Percentiles rank a stretch among this genome's conserved stretches.
Evolutionary conservation across 2,888 invertebrate species (phyloP).

Genomic region (Clistopyga incitator): DNA sequence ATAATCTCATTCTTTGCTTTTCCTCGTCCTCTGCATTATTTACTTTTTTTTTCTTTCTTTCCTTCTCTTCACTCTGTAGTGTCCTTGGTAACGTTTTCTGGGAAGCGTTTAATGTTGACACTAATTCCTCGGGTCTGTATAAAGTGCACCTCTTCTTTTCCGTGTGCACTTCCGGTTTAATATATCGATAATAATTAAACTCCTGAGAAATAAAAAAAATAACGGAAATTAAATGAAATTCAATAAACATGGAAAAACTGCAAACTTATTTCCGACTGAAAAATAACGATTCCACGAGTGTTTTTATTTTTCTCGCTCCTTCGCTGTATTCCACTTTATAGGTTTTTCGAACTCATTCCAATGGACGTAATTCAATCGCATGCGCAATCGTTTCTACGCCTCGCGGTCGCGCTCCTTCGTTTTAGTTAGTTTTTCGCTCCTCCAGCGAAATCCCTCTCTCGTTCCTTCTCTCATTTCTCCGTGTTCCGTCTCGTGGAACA

Average conservation of each 20-base stretch:
- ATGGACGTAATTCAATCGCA: conserved; percentile 53
- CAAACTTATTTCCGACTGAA: background rate
- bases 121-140: background rate
- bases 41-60: background rate
- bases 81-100: background rate
- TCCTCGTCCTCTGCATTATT: background rate
- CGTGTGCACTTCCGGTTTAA: background rate
- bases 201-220: background rate
- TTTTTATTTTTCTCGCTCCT: background rate
- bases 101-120: background rate
- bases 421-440: conserved; percentile 40
- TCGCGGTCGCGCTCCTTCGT: conserved; percentile 40
- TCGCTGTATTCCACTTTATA: conserved; percentile 13
- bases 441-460: conserved; percentile 23
- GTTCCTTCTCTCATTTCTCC: conserved; percentile 40
- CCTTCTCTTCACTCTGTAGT: too few relatives aligned
- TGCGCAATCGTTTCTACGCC: conserved; percentile 25
- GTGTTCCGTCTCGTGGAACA: conserved; percentile 60
- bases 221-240: background rate
- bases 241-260: too few relatives aligned
- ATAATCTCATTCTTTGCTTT: background rate
- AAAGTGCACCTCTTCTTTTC: background rate
- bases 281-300: background rate
- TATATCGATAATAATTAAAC: background rate
- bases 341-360: conserved; percentile 16